Evolutionary conservation across 2,113 vertebrate species (phyloP).

Genomic region (Argyrosomus japonicus): DNA sequence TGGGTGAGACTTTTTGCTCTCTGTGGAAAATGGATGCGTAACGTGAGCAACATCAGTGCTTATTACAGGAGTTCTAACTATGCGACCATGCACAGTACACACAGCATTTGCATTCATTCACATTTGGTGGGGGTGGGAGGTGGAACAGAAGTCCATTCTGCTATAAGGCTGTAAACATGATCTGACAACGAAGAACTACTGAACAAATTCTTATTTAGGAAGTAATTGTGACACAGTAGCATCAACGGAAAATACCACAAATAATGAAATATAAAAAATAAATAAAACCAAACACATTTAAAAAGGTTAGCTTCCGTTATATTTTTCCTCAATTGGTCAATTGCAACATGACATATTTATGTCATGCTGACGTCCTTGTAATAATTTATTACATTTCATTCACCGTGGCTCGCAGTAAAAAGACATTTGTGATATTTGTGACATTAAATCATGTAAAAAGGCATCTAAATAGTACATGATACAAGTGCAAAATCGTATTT

Average conservation of each 20-base stretch:
- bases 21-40: constrained; percentile 39
- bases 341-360: constrained; percentile 41
- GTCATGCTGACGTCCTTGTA: constrained; percentile 21
- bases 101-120: constrained; percentile 70
- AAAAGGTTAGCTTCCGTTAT: constrained; percentile 41
- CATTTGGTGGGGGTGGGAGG: constrained; percentile 64
- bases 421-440: constrained; percentile 60
- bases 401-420: constrained; percentile 57
- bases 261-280: constrained; percentile 54
- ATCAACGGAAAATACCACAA: constrained; percentile 38
- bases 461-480: constrained; percentile 78
- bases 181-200: constrained; percentile 28
- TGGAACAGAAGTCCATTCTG: constrained; percentile 58
- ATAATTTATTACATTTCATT: constrained; percentile 55
- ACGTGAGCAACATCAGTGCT: constrained; percentile 34
- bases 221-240: constrained; percentile 6
- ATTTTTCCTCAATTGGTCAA: constrained; percentile 40
- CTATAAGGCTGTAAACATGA: constrained; percentile 71
- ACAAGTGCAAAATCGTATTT: constrained; percentile 82
- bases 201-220: constrained; percentile 33
- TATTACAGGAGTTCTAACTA: constrained; percentile 22
- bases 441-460: constrained; percentile 74
- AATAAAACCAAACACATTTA: constrained; percentile 46
- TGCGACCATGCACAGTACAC: constrained; percentile 55
- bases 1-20: constrained; percentile 64